Base-by-base conservation (phyloP, 2,888 invertebrate species). In the Cephus nigrinus region DNA sequence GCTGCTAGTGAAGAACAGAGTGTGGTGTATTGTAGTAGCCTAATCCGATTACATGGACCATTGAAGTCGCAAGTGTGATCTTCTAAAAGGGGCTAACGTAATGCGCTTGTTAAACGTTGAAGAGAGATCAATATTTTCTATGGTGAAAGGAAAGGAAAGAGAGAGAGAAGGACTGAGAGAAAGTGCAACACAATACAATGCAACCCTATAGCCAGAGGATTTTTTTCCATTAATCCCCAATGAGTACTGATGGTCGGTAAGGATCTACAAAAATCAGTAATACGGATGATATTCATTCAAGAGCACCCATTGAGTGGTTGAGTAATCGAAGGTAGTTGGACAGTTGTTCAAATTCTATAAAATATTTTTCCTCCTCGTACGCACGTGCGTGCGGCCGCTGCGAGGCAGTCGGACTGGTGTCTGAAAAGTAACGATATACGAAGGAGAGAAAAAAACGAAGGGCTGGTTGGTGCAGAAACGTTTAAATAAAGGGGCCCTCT, bases 11-110 rank as follows among this genome's bases (percentile, higher is more conserved):
- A n/a, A 23, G 73, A 33, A 33, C 73, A 33, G 74, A 31, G 74
- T 74, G 74, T 34, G 35, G 12, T 4, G 73, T n/a, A 35, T 30
- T n/a, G 35, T 34, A 31, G 78, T 75, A 75, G 71, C 87, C 88
- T 91, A 90, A 91, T 91, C 91, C 87, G 91, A 91, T 91, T 91
- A 91, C 87, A 89, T 89, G 88, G 87, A 86, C 90, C 91, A 91
- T 91, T 91, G 91, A 91, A 90, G 90, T 89, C 86, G 87, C 87
- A 88, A 91, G 91, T 91, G 89, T 88, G 89, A 91, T 90, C 89
- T 90, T 90, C 88, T 88, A 88, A 89, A 89, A 88, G 87, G 88
- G 88, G 88, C 86, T 84, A 86, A 82, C 87, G 84, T 87, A 86
- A 88, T 87, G 86, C 86, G 88, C 89, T 88, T 87, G 90, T 91